phyloP scores from a whole-genome alignment of 2,888 invertebrate species.

The Dynastes maya region DNA sequence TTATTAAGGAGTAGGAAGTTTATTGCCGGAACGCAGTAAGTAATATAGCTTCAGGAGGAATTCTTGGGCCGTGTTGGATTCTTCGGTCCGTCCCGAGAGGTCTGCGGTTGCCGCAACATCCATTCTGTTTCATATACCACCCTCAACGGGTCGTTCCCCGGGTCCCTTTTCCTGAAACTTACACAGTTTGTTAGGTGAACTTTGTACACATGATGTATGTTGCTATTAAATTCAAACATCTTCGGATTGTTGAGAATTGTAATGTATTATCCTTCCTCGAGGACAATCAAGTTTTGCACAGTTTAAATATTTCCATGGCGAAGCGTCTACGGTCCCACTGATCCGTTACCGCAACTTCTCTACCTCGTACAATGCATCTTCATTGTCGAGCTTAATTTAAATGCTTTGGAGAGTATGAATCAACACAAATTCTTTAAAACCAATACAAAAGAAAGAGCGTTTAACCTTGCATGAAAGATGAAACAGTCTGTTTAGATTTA shows the following conservation, averaged over 20 bases:
- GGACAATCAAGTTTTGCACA: conserved; percentile 57
- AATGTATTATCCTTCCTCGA: conserved; percentile 69
- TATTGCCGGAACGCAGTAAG: conserved; percentile 53
- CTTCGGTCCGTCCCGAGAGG: conserved; percentile 68
- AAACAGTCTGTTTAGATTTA: too few species aligned
- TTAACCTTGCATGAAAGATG: too few species aligned
- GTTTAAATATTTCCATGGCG: conserved; percentile 39
- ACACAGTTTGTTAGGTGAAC: conserved; percentile 68
- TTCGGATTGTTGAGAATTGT: conserved; percentile 71
- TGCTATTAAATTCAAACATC: conserved; percentile 71
- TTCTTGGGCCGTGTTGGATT: conserved; percentile 66
- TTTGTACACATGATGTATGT: conserved; percentile 70
- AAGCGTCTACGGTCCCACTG: not conserved
- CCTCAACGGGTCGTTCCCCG: conserved; percentile 54
- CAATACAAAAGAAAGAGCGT: too few species aligned
- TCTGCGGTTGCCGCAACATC: conserved; percentile 70
- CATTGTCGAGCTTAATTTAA: conserved; percentile 24
- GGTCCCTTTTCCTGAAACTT: conserved; percentile 53
- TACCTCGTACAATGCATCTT: conserved; percentile 18
- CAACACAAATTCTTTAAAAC: too few species aligned
- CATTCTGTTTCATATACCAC: conserved; percentile 68
- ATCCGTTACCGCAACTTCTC: not conserved
- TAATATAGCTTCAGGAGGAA: conserved; percentile 66
- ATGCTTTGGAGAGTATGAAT: too few species aligned
- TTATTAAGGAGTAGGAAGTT: conserved; percentile 60